phyloP scores from a whole-genome alignment of 2,113 vertebrate species.

The Brachyhypopomus gauderio region DNA sequence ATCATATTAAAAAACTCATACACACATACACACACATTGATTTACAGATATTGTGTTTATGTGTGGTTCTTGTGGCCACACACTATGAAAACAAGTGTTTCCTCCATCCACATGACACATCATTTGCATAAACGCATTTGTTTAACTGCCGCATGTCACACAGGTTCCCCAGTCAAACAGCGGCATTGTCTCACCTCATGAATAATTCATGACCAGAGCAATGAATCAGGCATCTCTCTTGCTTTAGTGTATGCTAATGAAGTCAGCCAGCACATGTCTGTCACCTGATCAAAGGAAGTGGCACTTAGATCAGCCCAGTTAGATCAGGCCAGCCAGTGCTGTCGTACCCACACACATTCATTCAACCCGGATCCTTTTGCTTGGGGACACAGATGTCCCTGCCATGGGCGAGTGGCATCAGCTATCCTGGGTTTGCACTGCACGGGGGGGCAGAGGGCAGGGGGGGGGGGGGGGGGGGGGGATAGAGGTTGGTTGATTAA shows the following conservation, averaged over 20 bases:
- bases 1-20: not conserved
- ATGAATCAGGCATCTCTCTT: not conserved
- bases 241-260: slow-evolving; percentile 12
- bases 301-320: not conserved
- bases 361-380: not conserved
- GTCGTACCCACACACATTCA: not conserved
- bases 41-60: no score
- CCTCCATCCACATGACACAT: slow-evolving; percentile 17
- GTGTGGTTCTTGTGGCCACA: no score
- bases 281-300: slow-evolving; percentile 15
- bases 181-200: not conserved
- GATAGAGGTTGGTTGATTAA: not conserved
- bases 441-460: not conserved
- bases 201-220: slow-evolving; percentile 11
- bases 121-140: slow-evolving; percentile 8
- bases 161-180: slow-evolving; percentile 16
- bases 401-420: not conserved
- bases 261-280: not conserved
- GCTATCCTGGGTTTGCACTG: not conserved
- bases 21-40: not conserved
- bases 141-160: not conserved
- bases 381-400: not conserved
- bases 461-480: not conserved
- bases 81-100: no score
- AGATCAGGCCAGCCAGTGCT: no score